Evolutionary conservation across 1,140 invertebrate species (phyloP).

Genomic region (Meloidogyne hapla): DNA sequence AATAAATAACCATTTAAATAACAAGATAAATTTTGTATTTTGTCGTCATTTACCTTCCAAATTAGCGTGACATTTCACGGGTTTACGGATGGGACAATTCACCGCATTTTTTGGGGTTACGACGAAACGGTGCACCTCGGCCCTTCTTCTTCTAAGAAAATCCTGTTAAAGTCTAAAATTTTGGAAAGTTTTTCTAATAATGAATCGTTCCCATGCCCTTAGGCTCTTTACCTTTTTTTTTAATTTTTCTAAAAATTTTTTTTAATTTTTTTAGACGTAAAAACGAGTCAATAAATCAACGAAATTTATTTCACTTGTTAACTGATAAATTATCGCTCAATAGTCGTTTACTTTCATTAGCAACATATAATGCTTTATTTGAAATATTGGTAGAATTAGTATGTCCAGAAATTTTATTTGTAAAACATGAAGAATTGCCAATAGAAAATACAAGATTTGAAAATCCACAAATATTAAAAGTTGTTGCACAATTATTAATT

Average conservation of each 20-base stretch:
- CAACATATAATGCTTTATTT: slow-evolving; percentile 97
- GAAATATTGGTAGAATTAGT: slow-evolving; percentile 93
- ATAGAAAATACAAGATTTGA: slow-evolving; percentile 90
- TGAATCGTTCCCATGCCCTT: too few species aligned
- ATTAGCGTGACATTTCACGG: too few species aligned
- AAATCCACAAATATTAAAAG: slow-evolving; percentile 98
- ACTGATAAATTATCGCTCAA: slow-evolving; percentile 86
- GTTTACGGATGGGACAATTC: too few species aligned
- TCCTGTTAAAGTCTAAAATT: too few species aligned
- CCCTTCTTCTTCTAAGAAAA: too few species aligned
- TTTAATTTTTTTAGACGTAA: slow-evolving; percentile 75
- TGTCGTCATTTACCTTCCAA: too few species aligned
- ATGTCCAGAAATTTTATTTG: slow-evolving; percentile 81
- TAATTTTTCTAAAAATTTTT: neutral
- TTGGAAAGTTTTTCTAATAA: too few species aligned
- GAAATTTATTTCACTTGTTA: slow-evolving; percentile 93
- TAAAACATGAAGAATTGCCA: slow-evolving; percentile 72
- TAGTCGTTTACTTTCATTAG: slow-evolving; percentile 76
- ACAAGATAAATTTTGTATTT: too few species aligned
- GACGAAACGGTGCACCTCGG: too few species aligned
- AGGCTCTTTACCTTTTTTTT: too few species aligned
- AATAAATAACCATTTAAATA: too few species aligned
- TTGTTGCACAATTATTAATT: slow-evolving; percentile 88
- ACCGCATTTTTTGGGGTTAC: too few species aligned
- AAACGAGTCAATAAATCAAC: slow-evolving; percentile 95